Evolutionary conservation across 2,888 invertebrate species (phyloP).

Genomic region (Ophioninae sp.): DNA sequence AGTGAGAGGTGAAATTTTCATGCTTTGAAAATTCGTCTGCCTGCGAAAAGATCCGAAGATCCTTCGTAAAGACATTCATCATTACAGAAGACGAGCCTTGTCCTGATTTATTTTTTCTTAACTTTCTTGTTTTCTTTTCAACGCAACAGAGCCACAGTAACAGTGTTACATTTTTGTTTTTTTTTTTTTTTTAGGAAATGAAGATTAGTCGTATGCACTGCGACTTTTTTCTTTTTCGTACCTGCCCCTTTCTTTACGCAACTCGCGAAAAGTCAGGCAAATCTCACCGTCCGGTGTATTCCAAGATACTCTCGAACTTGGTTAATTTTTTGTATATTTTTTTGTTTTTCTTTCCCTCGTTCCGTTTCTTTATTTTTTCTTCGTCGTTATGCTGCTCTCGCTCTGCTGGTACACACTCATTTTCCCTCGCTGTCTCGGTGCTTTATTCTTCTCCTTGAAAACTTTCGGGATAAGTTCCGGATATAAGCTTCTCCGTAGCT

Average conservation of each 20-base stretch:
- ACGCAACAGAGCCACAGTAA: conserved; percentile 7
- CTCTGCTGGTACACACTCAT: conserved; percentile 40
- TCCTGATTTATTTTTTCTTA: not conserved
- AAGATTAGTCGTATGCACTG: conserved; percentile 39
- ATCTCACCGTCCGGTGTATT: conserved; percentile 6
- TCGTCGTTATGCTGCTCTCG: conserved; percentile 32
- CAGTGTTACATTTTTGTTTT: conserved; percentile 5
- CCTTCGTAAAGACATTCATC: not conserved
- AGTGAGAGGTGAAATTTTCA: too few relatives aligned
- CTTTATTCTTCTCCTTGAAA: conserved; percentile 53
- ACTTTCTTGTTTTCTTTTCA: not conserved
- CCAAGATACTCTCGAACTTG: conserved; percentile 35
- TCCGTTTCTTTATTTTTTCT: not conserved
- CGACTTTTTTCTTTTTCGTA: not conserved
- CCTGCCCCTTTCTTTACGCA: not conserved
- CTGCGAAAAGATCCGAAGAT: not conserved
- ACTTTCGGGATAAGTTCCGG: conserved; percentile 73
- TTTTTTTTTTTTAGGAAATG: conserved; percentile 11
- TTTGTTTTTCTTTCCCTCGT: not conserved
- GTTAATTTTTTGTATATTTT: conserved; percentile 44
- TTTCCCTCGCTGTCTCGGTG: conserved; percentile 40
- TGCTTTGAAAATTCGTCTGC: too few relatives aligned
- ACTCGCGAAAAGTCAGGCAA: conserved; percentile 37
- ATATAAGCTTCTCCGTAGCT: conserved; percentile 70
- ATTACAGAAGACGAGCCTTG: too few relatives aligned